Base-by-base conservation (phyloP, 2,113 vertebrate species). In the Pseudorectes ferrugineus region DNA sequence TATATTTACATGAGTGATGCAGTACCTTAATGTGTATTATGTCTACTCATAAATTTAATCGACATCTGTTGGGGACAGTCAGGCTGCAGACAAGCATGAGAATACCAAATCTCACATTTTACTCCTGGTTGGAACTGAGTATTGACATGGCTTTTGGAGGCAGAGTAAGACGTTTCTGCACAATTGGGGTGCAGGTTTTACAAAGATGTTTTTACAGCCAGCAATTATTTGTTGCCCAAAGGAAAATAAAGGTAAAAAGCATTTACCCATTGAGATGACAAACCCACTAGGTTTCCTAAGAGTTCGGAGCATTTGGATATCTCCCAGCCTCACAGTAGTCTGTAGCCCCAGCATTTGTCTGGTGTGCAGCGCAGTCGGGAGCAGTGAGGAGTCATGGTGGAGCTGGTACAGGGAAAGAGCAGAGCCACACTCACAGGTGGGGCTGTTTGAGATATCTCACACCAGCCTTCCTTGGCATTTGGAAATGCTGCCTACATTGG, bases 391-490 rank as follows among this genome's bases (percentile, higher is more conserved):
- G 28, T 17, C 4, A 1, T 1, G 2, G 11, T 33, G 24, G 26
- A 80, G 25, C 6, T 5, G 3, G 10, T 42, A 18, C 17, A 55
- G 54, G 31, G 31, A 17, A 88, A 48, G n/a, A 11, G 3, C 78
- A 88, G 36, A 92, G 58, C 24, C 31, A 51, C 3, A 1, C 14
- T 35, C 2, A 3, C 5, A 2, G 0, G 4, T 28, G 28, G 43
- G 57, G n/a, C n/a, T 3, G 3, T 9, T 19, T 1, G 2, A 52
- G 18, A 12, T 0, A 0, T 7, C 23, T 46, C 35, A 38, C 21
- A 48, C 9, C 21, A 85, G 54, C 40, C 46, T 66, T 66, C 28
- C 23, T 59, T 11, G 2, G 36, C 2, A 0, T 24, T 20, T 42
- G 42, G 54, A 88, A 90, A 43, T 3, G 10, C 45, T 1, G 0